Conservation (phyloP, 1,140 invertebrate genomes). For the Zaprionus ornatus region DNA sequence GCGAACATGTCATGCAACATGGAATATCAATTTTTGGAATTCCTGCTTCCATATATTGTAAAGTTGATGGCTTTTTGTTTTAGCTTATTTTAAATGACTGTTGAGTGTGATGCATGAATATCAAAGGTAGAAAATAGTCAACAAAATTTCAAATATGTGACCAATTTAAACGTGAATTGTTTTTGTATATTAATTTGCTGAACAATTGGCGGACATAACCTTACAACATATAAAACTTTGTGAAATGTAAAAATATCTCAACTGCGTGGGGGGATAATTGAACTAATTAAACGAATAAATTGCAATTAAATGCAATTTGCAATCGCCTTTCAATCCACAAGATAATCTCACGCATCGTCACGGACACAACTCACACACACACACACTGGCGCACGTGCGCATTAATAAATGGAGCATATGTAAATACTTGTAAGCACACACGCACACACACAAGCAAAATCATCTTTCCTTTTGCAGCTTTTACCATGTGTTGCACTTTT, state of each 20-base stretch:
- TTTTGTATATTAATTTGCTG: not conserved
- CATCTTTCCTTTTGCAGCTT: not conserved
- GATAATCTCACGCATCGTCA: slow-evolving; percentile 8
- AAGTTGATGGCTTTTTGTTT: not conserved
- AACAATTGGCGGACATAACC: not conserved
- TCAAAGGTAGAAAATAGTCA: not conserved
- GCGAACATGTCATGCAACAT: not conserved
- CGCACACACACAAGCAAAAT: not conserved
- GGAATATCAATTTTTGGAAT: not conserved
- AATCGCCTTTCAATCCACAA: not conserved
- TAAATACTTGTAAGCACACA: not conserved
- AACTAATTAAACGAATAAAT: slow-evolving; percentile 29
- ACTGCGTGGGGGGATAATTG: not conserved
- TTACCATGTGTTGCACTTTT: slow-evolving; percentile 5
- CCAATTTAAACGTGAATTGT: not conserved
- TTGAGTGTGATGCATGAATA: not conserved
- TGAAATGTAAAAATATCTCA: not conserved
- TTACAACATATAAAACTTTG: not conserved
- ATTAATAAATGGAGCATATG: not conserved
- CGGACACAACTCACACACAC: slow-evolving; percentile 2
- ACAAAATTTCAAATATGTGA: not conserved
- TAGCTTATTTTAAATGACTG: not conserved
- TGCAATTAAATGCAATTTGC: slow-evolving; percentile 12
- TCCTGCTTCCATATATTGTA: not conserved
- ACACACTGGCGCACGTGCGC: not conserved